Conservation (phyloP, 1,140 invertebrate species). For the Anagrus nilaparvatae region DNA sequence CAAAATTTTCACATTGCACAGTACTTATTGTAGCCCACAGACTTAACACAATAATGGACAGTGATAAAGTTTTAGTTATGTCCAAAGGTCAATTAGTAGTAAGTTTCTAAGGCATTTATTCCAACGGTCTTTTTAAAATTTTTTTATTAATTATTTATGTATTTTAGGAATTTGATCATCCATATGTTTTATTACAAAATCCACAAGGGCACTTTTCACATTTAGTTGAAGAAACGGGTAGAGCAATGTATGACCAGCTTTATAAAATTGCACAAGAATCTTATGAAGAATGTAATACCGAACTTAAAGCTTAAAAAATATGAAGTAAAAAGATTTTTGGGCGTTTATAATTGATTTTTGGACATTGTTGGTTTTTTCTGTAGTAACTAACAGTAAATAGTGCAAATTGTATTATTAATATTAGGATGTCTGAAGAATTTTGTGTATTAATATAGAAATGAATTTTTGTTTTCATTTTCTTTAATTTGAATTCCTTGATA, state of each 20-base stretch:
- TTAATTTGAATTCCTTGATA: too few relatives aligned
- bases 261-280: constrained; percentile 29
- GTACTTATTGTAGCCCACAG: constrained; percentile 57
- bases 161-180: constrained; percentile 54
- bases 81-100: constrained; percentile 39
- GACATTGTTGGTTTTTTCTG: too few relatives aligned
- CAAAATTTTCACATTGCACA: constrained; percentile 42
- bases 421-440: too few relatives aligned
- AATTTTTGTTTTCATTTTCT: too few relatives aligned
- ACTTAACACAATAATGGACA: constrained; percentile 45
- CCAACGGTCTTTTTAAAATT: constrained; percentile 10
- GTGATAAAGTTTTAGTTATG: constrained; percentile 55
- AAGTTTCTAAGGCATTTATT: too few relatives aligned
- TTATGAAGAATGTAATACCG: too few relatives aligned
- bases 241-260: constrained; percentile 38
- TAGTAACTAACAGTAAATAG: too few relatives aligned
- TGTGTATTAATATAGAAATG: too few relatives aligned
- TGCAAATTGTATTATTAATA: too few relatives aligned
- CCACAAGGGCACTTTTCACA: constrained; percentile 46
- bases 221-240: constrained; percentile 56
- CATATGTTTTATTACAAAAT: constrained; percentile 43
- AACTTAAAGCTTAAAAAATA: too few relatives aligned
- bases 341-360: too few relatives aligned
- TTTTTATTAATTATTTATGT: constrained; percentile 3
- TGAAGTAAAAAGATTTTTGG: too few relatives aligned